Conservation (phyloP, 2,113 vertebrate genomes). For the Emberiza fucata region DNA sequence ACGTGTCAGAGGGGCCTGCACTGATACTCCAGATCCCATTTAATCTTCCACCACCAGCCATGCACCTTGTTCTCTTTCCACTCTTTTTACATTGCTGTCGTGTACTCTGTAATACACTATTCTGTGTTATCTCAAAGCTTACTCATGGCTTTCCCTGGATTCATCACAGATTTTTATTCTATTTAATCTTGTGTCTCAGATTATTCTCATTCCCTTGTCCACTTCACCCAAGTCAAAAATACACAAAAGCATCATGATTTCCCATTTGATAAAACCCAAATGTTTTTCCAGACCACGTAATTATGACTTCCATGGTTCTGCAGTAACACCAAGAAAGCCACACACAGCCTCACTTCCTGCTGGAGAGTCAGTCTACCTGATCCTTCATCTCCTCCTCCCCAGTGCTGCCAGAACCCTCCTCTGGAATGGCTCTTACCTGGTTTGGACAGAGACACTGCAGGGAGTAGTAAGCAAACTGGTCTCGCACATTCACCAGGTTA, state of each 20-base stretch:
- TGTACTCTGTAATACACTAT: neutral
- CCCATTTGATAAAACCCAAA: neutral
- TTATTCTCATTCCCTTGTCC: neutral
- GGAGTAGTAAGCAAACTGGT: conserved; percentile 98
- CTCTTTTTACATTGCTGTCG: neutral
- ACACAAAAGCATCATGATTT: neutral
- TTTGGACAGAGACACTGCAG: conserved; percentile 98
- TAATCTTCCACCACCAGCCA: neutral
- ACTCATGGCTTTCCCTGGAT: neutral
- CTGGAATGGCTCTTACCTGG: conserved; percentile 82
- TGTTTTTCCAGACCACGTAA: neutral
- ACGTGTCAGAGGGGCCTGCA: neutral
- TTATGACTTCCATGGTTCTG: neutral
- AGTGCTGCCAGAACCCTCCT: neutral
- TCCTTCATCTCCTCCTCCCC: neutral
- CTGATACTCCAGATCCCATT: neutral
- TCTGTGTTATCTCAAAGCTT: accelerated
- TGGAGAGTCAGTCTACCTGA: neutral
- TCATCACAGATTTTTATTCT: neutral
- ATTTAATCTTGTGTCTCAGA: neutral
- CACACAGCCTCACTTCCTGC: neutral
- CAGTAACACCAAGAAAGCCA: neutral
- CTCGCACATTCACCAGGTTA: conserved; percentile 92
- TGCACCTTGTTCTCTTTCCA: accelerated
- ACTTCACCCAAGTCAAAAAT: neutral